Evolutionary conservation across 2,113 vertebrate species (phyloP), one percentile per base, ranked within the genome.

Genomic region (Neodon shergylaensis): DNA sequence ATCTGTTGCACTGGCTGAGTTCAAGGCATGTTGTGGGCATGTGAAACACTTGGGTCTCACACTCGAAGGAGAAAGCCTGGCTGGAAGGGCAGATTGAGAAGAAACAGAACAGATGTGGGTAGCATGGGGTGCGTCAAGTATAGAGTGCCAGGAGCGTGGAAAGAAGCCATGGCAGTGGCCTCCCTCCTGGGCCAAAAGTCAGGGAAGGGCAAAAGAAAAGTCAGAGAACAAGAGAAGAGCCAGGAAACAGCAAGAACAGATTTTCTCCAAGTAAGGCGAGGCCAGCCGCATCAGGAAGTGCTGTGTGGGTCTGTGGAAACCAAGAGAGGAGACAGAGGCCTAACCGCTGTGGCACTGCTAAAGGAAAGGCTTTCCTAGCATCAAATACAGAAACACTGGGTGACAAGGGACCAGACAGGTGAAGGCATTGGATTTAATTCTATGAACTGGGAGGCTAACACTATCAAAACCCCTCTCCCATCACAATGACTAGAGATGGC

Each of bases 241-340:
- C 47, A 42, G 47, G 66, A 82, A 66, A 2, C 28, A 24, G 72
- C 81, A 52, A 90, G 58, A 77, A 68, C 12, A 24, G 36, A 81
- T 85, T 93, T 92, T 94, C 70, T 92, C 76, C 74, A 26, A 47
- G 79, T 21, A 95, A 52, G 52, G 63, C 47, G n/a, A 58, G 49
- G 65, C 47, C 54, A 72, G 14, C 39, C 5, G 3, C 33, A 0
- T 44, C 11, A 33, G n/a, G 33, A 78, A 17, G n/a, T 31, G 7
- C 28, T 4, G 6, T 68, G 52, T 76, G 58, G 39, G 36, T 26
- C 65, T 12, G 24, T 47, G 88, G 49, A 77, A 95, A n/a, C 52
- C 14, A 66, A 66, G 61, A 49, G 72, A 68, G 17, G 54, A 3
- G 39, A 22, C 19, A 76, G 78, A 87, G 58, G 61, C 11, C 3